Base-by-base conservation (phyloP, 2,888 invertebrate species). In the Argyra leucocephala region DNA sequence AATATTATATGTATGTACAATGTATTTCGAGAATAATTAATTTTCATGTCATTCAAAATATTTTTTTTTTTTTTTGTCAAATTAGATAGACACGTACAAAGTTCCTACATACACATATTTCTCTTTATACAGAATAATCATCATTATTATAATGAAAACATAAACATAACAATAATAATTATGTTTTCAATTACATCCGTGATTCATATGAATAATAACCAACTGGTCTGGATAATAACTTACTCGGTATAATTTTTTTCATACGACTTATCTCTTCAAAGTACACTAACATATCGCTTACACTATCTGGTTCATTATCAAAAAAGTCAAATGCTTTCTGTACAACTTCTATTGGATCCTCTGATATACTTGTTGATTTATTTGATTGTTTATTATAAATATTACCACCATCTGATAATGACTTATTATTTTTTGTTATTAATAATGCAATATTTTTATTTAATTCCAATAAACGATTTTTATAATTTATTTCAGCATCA, bases 321-420 rank as follows among this genome's bases (percentile, higher is more conserved):
- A 88, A 79, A 75, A 88, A 88, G 62, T 84, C 85, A 73, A 90
- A 90, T 0, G 86, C 85, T 70, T 86, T 85, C 69, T 84, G 84
- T 4, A 90, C 86, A 65, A 87, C 83, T 76, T 84, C 81, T 69
- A 84, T 84, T 68, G 85, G 85, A 21, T 84, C 83, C 10, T 82
- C 82, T 1, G 48, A 15, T 48, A 18, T 48, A 18, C 12, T 80
- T 74, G 67, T 78, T 75, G 23, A 76, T 74, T 36, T 79, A 78
- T 62, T 70, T 67, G 7, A 26, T 66, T 62, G 63, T 31, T 60
- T 60, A 2, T 73, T 74, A 69, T 78, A 80, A 18, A 62, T 24
- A 7, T 63, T 65, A 81, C 80, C 21, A 76, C 75, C 67, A 77
- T 81, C 73, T 82, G 83, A 64, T 60, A 37, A 12, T 23, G 21